Evolutionary conservation across 2,797 vertebrate genomes (phyloP), one percentile per base, ranked within the genome.

Genomic region (Heliangelus exortis): DNA sequence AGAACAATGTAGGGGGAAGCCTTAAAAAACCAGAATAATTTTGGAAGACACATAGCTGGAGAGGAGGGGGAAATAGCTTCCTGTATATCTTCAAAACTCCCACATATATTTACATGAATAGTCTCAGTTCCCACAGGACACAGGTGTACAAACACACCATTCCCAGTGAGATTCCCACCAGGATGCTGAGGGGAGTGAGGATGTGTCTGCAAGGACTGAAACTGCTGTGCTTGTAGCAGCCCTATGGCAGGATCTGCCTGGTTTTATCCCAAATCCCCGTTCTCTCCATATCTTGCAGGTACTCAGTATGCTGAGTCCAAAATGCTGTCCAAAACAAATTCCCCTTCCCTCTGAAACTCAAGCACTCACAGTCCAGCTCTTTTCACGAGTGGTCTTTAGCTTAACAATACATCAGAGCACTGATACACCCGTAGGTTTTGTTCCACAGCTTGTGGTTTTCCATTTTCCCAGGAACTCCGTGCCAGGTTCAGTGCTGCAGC

Each of bases 61-160:
- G 61, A 0, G 0, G 16, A 50, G 31, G 1, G 15, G 10, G 12
- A 25, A 25, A 12, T 25, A 33, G 9, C 15, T n/a, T n/a, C 33
- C 41, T 16, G 5, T 8, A 3, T 10, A 11, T 39, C 43, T 67
- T 69, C 43, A 48, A 57, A 43, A 57, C 33, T 19, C 26, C 7
- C 36, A 11, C 6, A 4, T 0, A 33, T 41, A 25, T 39, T 31
- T n/a, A 41, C 31, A 14, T 0, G 2, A 59, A 25, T 19, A 16
- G 15, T 51, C 48, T n/a, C 26, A 5, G 2, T 19, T 90, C 20
- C 93, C 75, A 39, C 29, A 55, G 33, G 17, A 43, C 33, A 41
- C 31, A 36, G 34, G 34, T 36, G n/a, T 54, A 43, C 57, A 48
- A 69, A 51, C 12, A 23, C 33, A 31, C 10, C 31, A 21, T 23